Evolutionary conservation across 2,797 vertebrate genomes (phyloP), one percentile per base, ranked within the genome.

Genomic region (Xenentodon cancila): DNA sequence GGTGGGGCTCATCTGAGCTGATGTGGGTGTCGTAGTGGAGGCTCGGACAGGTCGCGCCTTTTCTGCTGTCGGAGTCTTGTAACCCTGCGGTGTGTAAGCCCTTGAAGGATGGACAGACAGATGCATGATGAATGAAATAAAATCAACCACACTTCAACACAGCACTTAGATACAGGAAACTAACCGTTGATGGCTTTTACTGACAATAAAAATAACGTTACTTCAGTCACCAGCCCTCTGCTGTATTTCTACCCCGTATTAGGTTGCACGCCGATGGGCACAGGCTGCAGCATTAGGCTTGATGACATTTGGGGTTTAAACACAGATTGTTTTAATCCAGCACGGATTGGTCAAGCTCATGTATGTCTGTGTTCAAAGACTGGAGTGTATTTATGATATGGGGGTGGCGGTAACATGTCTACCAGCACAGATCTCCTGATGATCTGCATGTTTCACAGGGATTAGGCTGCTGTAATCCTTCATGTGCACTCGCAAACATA

Each of bases 71-170:
- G 94, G 89, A 1, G 89, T 91, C 82, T 94, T 95, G 85, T 94
- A 96, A 43, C 92, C 92, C 82, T 96, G 95, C 18, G 93, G 87
- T 0, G 95, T 93, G 82, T 93, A 94, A n/a, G 91, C 69, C 85
- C 94, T 93, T 4, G 44, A 77, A 64, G 49, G 30, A 68, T 1
- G 27, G 45, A 76, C 11, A 70, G 9, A 57, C 7, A 17, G 3
- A 12, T 3, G 22, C 0, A 7, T 2, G 3, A 47, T 15, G n/a
- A 49, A 49, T n/a, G 5, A 37, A 67, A 50, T 50, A 19, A 32
- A 49, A 63, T 60, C 12, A 40, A 12, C 0, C 4, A 25, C 47
- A n/a, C 7, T 42, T 60, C 16, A 37, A 40, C 50, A 13, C 30
- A 30, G 30, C 30, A 30, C 30, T 30, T 30, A 30, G 30, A 30